These are phyloP conservation scores for Romanomermis culicivorax DNA, from an alignment of 2,888 invertebrate genomes.

Conservation along the genomic window DNA sequence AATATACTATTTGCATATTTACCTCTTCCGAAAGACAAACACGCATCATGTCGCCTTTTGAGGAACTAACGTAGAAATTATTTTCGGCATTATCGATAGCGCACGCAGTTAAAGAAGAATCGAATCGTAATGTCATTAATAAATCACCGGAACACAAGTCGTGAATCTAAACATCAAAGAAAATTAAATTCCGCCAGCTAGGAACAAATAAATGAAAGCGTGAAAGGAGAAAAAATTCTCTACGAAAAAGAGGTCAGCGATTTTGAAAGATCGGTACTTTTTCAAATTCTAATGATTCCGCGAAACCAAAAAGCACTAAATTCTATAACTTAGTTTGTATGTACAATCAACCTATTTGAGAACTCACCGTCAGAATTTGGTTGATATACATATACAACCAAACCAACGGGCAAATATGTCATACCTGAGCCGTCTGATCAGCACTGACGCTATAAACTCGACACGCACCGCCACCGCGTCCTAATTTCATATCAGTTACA, in stretches of 20 bases:
- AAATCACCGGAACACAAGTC: slow-evolving; percentile 2
- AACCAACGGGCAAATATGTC: no score
- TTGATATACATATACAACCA: no score
- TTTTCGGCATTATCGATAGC: slow-evolving; percentile 19
- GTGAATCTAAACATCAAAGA: slow-evolving; percentile 1
- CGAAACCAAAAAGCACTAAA: no score
- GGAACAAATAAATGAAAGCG: no score
- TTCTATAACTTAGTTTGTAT: no score
- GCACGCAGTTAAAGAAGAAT: slow-evolving; percentile 18
- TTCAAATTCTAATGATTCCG: no score
- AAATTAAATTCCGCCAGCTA: no score
- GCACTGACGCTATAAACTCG: slow-evolving; percentile 17
- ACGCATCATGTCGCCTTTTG: slow-evolving; percentile 18
- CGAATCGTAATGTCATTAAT: slow-evolving; percentile 16
- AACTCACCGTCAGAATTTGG: no score
- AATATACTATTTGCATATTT: neutral
- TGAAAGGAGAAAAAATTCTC: no score
- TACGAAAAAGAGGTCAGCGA: no score
- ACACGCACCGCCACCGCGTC: slow-evolving; percentile 15
- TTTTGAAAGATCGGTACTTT: no score
- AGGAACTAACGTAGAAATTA: slow-evolving; percentile 18
- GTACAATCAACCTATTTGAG: no score
- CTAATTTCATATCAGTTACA: slow-evolving; percentile 15
- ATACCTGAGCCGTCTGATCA: slow-evolving; percentile 16
- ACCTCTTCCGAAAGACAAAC: slow-evolving; percentile 12